Evolutionary conservation across 2,888 invertebrate genomes (phyloP), one percentile per base, ranked within the genome.

Genomic region (Embidobia sp.): DNA sequence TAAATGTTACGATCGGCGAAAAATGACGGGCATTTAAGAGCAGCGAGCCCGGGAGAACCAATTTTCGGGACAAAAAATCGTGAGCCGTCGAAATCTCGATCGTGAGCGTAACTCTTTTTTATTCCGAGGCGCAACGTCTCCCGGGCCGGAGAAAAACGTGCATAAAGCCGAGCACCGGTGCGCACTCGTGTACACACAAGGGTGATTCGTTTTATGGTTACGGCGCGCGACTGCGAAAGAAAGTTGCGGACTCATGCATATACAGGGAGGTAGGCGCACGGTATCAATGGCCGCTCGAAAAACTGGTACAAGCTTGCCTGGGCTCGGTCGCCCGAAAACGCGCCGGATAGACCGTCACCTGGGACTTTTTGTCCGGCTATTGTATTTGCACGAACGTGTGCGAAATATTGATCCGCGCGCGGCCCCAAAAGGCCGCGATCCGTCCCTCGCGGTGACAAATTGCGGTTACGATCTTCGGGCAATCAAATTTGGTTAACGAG

Each of bases 231-330:
- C 83, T 82, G 81, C 79, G 80, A 84, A 85, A 86, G 84, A 86
- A 85, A 85, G 82, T 82, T 82, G 82, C 84, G 80, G 81, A 78
- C 86, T 87, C 86, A 85, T 87, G 85, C 85, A 86, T 87, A 85
- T 83, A 86, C 80, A 79, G 82, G 75, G 79, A 63, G 80, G 57
- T 74, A 79, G 79, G 51, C 73, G 67, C 77, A 78, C 79, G 84
- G 83, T 86, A 86, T 86, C 87, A 83, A 87, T 85, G 82, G 83
- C 81, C 79, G 80, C 79, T 84, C 80, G 84, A 87, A 88, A 87
- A 88, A 88, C 88, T 87, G 87, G 88, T 85, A 87, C 86, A 87
- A 87, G 87, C 86, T 86, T 85, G 79, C 79, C 77, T 73, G 40
- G 57, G 55, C 27, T 63, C 44, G 35, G 44, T 63, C 55, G 55